Conservation (phyloP, 2,113 vertebrate species). For the Nyctereutes procyonoides region DNA sequence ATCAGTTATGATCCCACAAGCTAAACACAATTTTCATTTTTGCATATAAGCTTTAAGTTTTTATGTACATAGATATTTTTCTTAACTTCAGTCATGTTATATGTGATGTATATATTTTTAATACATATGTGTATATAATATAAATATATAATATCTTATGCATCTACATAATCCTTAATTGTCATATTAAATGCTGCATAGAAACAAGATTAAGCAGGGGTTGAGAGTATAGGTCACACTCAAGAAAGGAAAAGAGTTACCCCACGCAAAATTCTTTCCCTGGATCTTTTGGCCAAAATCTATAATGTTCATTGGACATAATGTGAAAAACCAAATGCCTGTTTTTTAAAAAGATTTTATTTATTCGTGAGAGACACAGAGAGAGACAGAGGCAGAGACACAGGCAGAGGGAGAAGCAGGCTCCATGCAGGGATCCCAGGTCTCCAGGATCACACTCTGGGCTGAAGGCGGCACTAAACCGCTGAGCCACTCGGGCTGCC, state of each 20-base stretch:
- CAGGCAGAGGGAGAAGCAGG: too few relatives aligned
- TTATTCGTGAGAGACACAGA: too few relatives aligned
- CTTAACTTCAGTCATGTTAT: neutral
- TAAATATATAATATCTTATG: neutral
- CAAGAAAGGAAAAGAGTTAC: neutral
- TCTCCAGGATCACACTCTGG: too few relatives aligned
- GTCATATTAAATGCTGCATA: neutral
- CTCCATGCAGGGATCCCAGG: too few relatives aligned
- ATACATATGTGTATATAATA: neutral
- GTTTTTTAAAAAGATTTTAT: too few relatives aligned
- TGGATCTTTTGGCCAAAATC: conserved; percentile 26
- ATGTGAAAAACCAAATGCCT: neutral
- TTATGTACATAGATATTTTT: neutral
- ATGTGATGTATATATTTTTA: neutral
- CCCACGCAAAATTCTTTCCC: neutral
- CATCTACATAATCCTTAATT: neutral
- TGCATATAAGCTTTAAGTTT: neutral
- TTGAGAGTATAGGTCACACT: neutral
- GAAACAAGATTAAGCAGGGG: neutral
- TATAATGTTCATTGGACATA: neutral
- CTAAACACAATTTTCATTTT: conserved; percentile 28
- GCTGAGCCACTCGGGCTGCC: too few relatives aligned
- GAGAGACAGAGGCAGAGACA: too few relatives aligned
- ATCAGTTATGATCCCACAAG: neutral
- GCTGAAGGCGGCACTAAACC: too few relatives aligned